Evolutionary conservation across 1,140 invertebrate genomes (phyloP), one percentile per base, ranked within the genome.

Genomic region (Drosophila watanabei): DNA sequence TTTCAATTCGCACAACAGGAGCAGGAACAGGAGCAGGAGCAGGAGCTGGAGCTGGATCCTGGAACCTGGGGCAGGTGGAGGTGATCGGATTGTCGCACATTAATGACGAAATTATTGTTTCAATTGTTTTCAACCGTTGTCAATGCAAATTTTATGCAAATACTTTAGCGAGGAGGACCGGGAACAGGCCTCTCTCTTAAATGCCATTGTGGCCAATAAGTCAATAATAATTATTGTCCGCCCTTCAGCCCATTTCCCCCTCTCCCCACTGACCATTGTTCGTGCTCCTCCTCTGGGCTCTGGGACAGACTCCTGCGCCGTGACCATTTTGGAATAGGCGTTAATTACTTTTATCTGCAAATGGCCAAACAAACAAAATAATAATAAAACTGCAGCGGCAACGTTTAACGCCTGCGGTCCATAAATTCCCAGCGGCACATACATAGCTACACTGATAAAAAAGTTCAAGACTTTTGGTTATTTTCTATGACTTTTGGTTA

Each of bases 91-190:
- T 88, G 79, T 86, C 77, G 80, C 84, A 84, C 80, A 87, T 88
- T 90, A 92, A 92, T 92, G 89, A 92, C 89, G 82, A 92, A 92
- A 92, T 92, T 92, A 92, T 92, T 92, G 82, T 90, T 90, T 90
- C 86, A 90, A 90, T 90, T 91, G 87, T 87, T 90, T 90, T 90
- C 82, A 90, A 90, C 86, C 82, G 86, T 86, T 90, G 87, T 90
- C 86, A 90, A 90, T 90, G 86, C 86, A 90, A 90, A 90, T 90
- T 90, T 90, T 90, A 90, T 90, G 86, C 86, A 90, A 90, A 90
- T 90, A 85, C 82, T 85, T 89, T 82, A 16, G 24, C 49, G n/a
- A 33, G 8, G n/a, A n/a, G 11, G 7, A 14, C 18, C 4, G 56
- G 30, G 7, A 16, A 24, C 35, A 59, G 48, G 48, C 57, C 57